A percentile compares a stretch with the other conserved stretches of the same genome.
Conservation (phyloP, 2,888 invertebrate genomes). For the Microplitis deprimator region DNA sequence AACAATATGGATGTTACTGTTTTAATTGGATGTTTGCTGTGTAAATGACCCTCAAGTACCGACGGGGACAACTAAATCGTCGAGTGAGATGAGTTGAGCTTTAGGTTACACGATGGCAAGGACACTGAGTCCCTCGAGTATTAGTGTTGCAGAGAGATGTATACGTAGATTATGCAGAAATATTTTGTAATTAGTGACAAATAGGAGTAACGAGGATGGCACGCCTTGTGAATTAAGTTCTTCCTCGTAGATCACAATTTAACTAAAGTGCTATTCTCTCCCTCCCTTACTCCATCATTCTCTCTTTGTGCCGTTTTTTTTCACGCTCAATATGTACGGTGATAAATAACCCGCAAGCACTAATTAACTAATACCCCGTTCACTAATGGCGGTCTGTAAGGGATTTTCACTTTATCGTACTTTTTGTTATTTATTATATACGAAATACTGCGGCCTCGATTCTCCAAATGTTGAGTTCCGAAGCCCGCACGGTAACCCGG, state of each 20-base stretch:
- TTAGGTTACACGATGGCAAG: not conserved
- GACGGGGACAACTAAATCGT: no score
- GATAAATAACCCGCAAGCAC: not conserved
- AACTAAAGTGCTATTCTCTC: constrained; percentile 19
- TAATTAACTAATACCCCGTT: not conserved
- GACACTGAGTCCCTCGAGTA: not conserved
- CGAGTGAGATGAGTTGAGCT: no score
- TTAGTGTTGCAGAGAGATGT: not conserved
- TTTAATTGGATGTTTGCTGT: no score
- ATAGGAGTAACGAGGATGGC: constrained; percentile 9
- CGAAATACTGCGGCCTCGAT: no score
- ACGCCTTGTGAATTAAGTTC: constrained; percentile 29
- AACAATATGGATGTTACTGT: no score
- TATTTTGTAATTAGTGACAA: constrained; percentile 31
- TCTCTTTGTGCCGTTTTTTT: constrained; percentile 23
- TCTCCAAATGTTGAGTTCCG: not conserved
- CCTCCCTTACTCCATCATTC: constrained; percentile 32
- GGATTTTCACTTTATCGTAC: not conserved
- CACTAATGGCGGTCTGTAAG: not conserved
- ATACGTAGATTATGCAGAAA: constrained; percentile 13
- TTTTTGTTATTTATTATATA: not conserved
- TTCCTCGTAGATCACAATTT: constrained; percentile 23
- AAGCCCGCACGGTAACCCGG: not conserved
- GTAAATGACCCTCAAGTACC: no score
- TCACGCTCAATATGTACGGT: not conserved